Evolutionary conservation across 2,113 vertebrate species (phyloP).

Genomic region (Syngnathus floridae): DNA sequence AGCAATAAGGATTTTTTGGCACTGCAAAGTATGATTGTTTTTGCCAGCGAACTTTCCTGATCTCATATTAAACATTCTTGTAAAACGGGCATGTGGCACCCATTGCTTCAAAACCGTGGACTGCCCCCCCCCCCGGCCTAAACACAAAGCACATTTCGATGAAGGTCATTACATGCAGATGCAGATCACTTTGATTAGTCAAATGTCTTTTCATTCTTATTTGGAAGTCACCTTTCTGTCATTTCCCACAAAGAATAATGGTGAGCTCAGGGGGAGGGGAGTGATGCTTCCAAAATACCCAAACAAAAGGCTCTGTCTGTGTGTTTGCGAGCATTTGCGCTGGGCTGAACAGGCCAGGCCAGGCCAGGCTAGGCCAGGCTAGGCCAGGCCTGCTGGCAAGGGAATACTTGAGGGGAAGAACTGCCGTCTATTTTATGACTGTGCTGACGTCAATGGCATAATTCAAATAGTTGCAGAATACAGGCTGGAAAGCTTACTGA

Average conservation of each 20-base stretch:
- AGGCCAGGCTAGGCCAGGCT: conserved; percentile 49
- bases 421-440: conserved; percentile 96
- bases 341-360: conserved; percentile 72
- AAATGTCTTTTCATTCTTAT: background rate
- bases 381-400: conserved; percentile 82
- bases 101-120: conserved; percentile 1
- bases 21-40: conserved; percentile 26
- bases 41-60: conserved; percentile 33
- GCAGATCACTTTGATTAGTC: background rate
- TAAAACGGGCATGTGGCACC: conserved; percentile 10
- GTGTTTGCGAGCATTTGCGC: conserved; percentile 67
- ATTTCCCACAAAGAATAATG: conserved; percentile 24
- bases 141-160: background rate
- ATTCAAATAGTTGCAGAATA: conserved; percentile 98
- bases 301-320: conserved; percentile 68
- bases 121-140: background rate
- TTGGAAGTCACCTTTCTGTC: conserved; percentile 20
- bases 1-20: conserved; percentile 24
- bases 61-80: conserved; percentile 27
- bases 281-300: conserved; percentile 48
- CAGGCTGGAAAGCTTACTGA: conserved; percentile 84
- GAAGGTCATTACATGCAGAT: background rate
- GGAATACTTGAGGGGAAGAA: conserved; percentile 84
- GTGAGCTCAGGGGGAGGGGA: conserved; percentile 10
- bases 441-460: conserved; percentile 99